These are phyloP conservation scores for Trididemnum nubilum DNA, from an alignment of 23 tunicate species.

Conservation along the genomic window DNA sequence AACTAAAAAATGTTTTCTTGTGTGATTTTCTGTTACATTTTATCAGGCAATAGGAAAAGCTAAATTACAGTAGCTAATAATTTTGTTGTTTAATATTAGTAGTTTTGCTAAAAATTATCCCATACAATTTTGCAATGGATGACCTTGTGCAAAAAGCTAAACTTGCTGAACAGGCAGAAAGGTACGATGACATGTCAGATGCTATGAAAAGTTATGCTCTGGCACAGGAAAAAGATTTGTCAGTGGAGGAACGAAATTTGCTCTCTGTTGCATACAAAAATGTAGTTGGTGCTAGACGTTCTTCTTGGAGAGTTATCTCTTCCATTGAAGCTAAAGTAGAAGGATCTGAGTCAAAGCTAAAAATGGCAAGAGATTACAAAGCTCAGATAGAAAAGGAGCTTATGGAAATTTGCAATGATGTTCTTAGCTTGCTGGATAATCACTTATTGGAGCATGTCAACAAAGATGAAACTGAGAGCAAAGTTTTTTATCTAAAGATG, in stretches of 20 bases:
- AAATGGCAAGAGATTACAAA: slow-evolving; percentile 47
- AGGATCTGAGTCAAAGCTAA: slow-evolving; percentile 3
- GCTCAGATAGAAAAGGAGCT: slow-evolving; percentile 58
- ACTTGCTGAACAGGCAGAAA: slow-evolving; percentile 37
- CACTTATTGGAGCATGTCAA: background rate
- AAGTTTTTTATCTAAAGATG: slow-evolving; percentile 72
- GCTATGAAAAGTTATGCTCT: slow-evolving; percentile 9
- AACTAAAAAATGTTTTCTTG: too few species aligned
- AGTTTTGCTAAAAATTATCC: too few species aligned
- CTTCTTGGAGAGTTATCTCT: slow-evolving; percentile 78
- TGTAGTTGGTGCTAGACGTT: slow-evolving; percentile 65
- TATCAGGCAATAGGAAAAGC: too few species aligned
- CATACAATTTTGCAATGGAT: too few species aligned
- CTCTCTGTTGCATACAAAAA: slow-evolving; percentile 51
- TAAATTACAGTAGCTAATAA: too few species aligned
- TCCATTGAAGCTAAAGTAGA: slow-evolving; percentile 57
- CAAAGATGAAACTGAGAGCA: slow-evolving; percentile 22
- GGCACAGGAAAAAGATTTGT: background rate
- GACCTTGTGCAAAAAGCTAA: slow-evolving; percentile 39
- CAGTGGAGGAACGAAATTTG: slow-evolving; percentile 29
- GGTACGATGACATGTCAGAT: slow-evolving; percentile 35
- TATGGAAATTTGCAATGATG: slow-evolving; percentile 45
- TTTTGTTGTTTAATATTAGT: too few species aligned
- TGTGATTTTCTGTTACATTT: too few species aligned
- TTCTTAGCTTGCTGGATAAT: slow-evolving; percentile 31